Evolutionary conservation across 2,888 invertebrate species (phyloP).

Genomic region (Stomorhina lunata): DNA sequence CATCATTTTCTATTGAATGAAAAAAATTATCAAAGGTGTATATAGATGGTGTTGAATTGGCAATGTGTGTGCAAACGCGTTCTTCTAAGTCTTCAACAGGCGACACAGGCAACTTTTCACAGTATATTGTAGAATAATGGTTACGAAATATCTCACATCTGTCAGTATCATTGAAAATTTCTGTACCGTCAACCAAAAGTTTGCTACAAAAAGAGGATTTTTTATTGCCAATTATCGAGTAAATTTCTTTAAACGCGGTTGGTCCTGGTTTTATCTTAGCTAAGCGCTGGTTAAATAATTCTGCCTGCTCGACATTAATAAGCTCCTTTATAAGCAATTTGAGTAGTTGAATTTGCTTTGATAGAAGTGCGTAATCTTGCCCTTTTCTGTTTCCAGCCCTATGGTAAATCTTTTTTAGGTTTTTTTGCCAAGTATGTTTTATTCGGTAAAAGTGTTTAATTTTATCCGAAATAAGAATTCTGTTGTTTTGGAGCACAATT

Average conservation of each 20-base stretch:
- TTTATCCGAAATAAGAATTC: constrained; percentile 1
- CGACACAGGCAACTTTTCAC: background rate
- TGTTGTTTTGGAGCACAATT: background rate
- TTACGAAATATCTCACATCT: background rate
- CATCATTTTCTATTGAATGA: background rate
- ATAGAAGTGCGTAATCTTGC: background rate
- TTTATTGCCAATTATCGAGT: background rate
- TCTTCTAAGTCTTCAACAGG: background rate
- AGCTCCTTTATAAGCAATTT: constrained; percentile 11
- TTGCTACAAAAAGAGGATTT: background rate
- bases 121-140: background rate
- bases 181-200: background rate
- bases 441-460: background rate
- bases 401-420: background rate
- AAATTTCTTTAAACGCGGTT: background rate
- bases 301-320: background rate
- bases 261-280: constrained; percentile 1
- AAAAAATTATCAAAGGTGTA: background rate
- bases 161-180: background rate
- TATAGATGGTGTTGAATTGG: no score
- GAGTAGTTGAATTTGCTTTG: constrained; percentile 19
- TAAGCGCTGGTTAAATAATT: background rate
- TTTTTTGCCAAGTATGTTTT: background rate
- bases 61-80: background rate
- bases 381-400: background rate